These are phyloP conservation scores for Drosophila seclusa DNA, from an alignment of 2,888 invertebrate species.

Conservation along the genomic window DNA sequence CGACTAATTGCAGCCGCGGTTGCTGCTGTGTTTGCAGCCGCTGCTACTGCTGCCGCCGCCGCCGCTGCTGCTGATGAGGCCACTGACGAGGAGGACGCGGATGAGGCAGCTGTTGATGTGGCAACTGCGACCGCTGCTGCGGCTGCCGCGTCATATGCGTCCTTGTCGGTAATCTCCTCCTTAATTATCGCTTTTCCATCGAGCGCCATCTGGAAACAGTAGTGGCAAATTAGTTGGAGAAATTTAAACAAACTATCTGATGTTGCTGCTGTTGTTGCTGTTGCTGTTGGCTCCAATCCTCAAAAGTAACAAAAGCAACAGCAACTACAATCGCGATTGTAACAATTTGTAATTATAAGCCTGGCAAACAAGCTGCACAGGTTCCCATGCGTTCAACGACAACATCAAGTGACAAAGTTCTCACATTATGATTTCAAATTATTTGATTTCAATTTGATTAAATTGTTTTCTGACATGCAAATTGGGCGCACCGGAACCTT, in stretches of 20 bases:
- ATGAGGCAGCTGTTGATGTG: conserved; percentile 67
- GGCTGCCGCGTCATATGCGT: conserved; percentile 84
- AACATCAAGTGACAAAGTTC: conserved; percentile 83
- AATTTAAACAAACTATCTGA: conserved; percentile 35
- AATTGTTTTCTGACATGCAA: conserved; percentile 83
- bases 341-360: conserved; percentile 48
- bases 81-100: conserved; percentile 62
- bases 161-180: conserved; percentile 87
- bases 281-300: conserved; percentile 8
- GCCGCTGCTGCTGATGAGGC: conserved; percentile 57
- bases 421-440: conserved; percentile 82
- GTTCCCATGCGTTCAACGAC: conserved; percentile 65
- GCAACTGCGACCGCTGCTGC: conserved; percentile 67
- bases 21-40: conserved; percentile 54
- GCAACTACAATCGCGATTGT: conserved; percentile 4
- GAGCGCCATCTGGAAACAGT: conserved; percentile 86
- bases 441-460: conserved; percentile 81
- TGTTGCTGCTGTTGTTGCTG: conserved; percentile 13
- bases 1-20: conserved; percentile 74
- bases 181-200: conserved; percentile 88
- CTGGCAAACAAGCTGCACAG: conserved; percentile 36
- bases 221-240: conserved; percentile 60
- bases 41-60: conserved; percentile 42
- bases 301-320: conserved; percentile 9
- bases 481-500: conserved; percentile 58